phyloP scores from a whole-genome alignment of 2,888 invertebrate genomes.

The Lasiommata megera region DNA sequence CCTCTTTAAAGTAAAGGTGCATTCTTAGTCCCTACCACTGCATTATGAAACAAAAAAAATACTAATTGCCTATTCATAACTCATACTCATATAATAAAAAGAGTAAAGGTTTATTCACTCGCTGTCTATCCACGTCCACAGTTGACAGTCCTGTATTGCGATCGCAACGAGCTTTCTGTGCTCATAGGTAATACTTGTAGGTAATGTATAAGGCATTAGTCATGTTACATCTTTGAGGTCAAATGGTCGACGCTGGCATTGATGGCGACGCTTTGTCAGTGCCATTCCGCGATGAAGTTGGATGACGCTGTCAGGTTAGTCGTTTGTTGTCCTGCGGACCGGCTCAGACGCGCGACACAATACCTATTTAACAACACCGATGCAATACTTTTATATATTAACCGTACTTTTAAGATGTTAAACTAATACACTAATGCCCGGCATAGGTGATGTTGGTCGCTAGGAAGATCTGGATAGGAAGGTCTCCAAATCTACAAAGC shows the following conservation, averaged over 20 bases:
- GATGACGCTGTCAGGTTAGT: slow-evolving; percentile 52
- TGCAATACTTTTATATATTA: neutral
- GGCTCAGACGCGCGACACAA: slow-evolving; percentile 40
- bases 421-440: no score
- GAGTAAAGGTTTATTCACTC: slow-evolving; percentile 3
- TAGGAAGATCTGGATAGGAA: no score
- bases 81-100: slow-evolving; percentile 9
- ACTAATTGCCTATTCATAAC: slow-evolving; percentile 7
- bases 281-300: slow-evolving; percentile 56
- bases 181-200: slow-evolving; percentile 40
- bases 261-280: slow-evolving; percentile 61
- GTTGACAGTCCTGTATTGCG: slow-evolving; percentile 29
- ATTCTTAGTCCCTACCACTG: no score
- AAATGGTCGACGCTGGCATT: slow-evolving; percentile 45
- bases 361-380: neutral
- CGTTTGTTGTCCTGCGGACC: slow-evolving; percentile 40
- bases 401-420: no score
- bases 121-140: slow-evolving; percentile 21
- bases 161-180: slow-evolving; percentile 23
- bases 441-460: no score
- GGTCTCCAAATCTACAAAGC: no score
- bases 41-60: neutral
- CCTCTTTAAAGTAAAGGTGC: no score
- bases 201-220: slow-evolving; percentile 58
- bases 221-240: slow-evolving; percentile 54